Conservation (phyloP, 2,888 invertebrate genomes). For the Gibbula magus region DNA sequence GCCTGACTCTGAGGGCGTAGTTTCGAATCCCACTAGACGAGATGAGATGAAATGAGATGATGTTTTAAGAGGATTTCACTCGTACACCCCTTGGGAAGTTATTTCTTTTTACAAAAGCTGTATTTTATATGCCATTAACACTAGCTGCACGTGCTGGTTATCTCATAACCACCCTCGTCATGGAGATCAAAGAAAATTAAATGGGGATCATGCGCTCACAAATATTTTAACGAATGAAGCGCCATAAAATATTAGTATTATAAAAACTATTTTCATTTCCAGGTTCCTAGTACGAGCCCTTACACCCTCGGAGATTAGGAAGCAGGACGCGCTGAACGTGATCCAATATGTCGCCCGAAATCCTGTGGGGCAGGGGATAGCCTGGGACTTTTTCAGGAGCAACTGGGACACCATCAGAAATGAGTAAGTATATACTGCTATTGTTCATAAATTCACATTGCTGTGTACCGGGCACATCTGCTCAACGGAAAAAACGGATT, state of each 20-base stretch:
- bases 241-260: no score
- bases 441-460: neutral
- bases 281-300: constrained; percentile 64
- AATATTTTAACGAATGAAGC: neutral
- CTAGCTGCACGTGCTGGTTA: no score
- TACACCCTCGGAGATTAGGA: constrained; percentile 54
- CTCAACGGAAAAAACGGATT: no score
- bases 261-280: constrained; percentile 23
- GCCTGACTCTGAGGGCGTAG: no score
- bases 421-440: constrained; percentile 49
- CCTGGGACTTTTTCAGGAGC: constrained; percentile 67
- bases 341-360: constrained; percentile 61
- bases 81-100: no score
- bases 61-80: no score
- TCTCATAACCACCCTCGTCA: neutral
- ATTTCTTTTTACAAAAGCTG: no score
- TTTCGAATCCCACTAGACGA: no score
- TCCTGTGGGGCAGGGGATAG: constrained; percentile 61
- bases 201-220: neutral
- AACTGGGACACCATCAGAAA: constrained; percentile 82
- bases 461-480: no score
- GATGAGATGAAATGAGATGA: no score
- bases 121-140: no score
- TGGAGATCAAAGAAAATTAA: neutral
- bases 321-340: constrained; percentile 64